phyloP scores from a whole-genome alignment of 2,113 vertebrate genomes.

The Tragelaphus strepsiceros region DNA sequence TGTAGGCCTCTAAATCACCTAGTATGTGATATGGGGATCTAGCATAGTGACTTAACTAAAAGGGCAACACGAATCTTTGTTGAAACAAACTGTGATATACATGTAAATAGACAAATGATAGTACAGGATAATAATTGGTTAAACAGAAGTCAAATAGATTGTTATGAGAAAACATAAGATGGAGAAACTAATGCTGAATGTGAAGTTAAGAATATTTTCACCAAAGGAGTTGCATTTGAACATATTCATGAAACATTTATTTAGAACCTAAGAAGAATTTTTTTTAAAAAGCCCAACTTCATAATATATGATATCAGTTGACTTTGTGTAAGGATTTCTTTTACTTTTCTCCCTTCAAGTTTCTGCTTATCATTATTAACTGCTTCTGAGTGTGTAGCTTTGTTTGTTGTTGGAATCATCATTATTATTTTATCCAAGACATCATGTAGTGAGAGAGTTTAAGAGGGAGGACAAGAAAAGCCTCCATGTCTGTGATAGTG shows the following conservation, averaged over 20 bases:
- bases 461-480: background rate
- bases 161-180: background rate
- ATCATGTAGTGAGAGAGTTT: background rate
- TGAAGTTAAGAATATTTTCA: background rate
- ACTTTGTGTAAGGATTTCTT: background rate
- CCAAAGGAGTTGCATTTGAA: background rate
- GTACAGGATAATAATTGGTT: background rate
- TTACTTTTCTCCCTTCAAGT: background rate
- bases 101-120: background rate
- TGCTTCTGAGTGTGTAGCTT: background rate
- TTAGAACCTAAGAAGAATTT: background rate
- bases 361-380: slow-evolving; percentile 12
- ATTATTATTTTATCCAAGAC: background rate
- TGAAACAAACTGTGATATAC: background rate
- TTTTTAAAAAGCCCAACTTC: background rate
- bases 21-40: background rate
- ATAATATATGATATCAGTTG: background rate
- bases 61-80: background rate
- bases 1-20: no score
- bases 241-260: background rate
- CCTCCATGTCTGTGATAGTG: background rate
- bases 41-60: background rate
- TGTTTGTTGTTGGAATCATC: background rate
- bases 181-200: background rate
- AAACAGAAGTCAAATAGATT: background rate